Percentiles rank a stretch among this genome's conserved stretches.
phyloP scores from a whole-genome alignment of 2,888 invertebrate species.

The Fragum fragum region DNA sequence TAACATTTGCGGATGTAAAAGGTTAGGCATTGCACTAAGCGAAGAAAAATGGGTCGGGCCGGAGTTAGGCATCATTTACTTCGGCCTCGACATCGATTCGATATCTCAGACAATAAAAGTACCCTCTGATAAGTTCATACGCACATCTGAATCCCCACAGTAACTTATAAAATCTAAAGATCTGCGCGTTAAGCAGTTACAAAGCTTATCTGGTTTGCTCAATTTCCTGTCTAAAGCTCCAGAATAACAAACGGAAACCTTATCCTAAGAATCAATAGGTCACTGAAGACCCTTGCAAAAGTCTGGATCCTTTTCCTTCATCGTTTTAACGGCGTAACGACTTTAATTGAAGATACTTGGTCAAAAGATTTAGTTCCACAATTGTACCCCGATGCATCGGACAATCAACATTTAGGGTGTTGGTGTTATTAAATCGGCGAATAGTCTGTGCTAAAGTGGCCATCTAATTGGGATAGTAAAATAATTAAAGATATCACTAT shows the following conservation, averaged over 20 bases:
- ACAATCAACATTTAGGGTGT: not conserved
- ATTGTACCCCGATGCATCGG: not conserved
- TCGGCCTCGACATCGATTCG: slow-evolving; percentile 40
- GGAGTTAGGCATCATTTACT: slow-evolving; percentile 12
- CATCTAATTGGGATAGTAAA: not conserved
- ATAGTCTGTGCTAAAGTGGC: slow-evolving; percentile 3
- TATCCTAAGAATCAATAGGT: slow-evolving; percentile 32
- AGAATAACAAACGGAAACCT: slow-evolving; percentile 7
- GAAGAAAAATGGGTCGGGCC: slow-evolving; percentile 37
- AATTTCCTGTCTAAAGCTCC: slow-evolving; percentile 39
- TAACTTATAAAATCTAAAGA: slow-evolving; percentile 5
- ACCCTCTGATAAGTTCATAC: slow-evolving; percentile 27
- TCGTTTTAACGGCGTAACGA: slow-evolving; percentile 6
- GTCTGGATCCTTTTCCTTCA: slow-evolving; percentile 36
- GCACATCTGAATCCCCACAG: not conserved
- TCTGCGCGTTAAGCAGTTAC: slow-evolving; percentile 29
- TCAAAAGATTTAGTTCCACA: not conserved
- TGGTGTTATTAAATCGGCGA: not conserved
- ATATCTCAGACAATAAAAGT: slow-evolving; percentile 15
- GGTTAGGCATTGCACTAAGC: slow-evolving; percentile 40
- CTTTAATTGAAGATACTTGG: not conserved
- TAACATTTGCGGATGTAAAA: slow-evolving; percentile 15
- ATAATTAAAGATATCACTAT: slow-evolving; percentile 2
- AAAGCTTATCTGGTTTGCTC: slow-evolving; percentile 35
- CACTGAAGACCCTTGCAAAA: slow-evolving; percentile 29